These are phyloP conservation scores for Drosophila kohkoa DNA, from an alignment of 1,140 invertebrate genomes.

Conservation along the genomic window DNA sequence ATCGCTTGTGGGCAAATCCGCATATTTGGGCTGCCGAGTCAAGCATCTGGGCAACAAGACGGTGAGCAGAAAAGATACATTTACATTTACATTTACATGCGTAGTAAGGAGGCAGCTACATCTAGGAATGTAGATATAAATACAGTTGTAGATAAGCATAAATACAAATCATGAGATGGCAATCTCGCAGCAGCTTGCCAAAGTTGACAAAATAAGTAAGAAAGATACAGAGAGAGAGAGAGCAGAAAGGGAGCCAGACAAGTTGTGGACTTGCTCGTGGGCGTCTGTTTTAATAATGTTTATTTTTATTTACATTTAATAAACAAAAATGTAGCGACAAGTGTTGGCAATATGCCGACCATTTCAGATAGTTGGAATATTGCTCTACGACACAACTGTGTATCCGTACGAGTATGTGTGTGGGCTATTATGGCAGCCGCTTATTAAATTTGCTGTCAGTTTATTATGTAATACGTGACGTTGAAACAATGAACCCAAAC, in stretches of 20 bases:
- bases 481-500: slow-evolving; percentile 53
- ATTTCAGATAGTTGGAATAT: slow-evolving; percentile 62
- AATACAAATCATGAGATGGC: slow-evolving; percentile 45
- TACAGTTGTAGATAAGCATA: slow-evolving; percentile 35
- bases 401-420: slow-evolving; percentile 17
- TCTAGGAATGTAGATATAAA: background rate
- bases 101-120: background rate
- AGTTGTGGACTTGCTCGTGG: slow-evolving; percentile 34
- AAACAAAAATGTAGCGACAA: slow-evolving; percentile 71
- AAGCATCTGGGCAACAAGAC: slow-evolving; percentile 95
- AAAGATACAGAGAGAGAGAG: background rate
- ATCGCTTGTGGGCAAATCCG: slow-evolving; percentile 93
- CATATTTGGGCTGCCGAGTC: slow-evolving; percentile 93
- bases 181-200: slow-evolving; percentile 21
- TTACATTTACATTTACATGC: slow-evolving; percentile 2
- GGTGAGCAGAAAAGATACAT: slow-evolving; percentile 85
- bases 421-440: slow-evolving; percentile 34
- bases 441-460: slow-evolving; percentile 81
- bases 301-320: slow-evolving; percentile 83
- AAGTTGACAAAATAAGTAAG: slow-evolving; percentile 3
- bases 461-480: slow-evolving; percentile 81
- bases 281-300: slow-evolving; percentile 78
- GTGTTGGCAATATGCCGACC: slow-evolving; percentile 69
- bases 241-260: background rate
- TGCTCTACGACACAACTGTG: slow-evolving; percentile 42